Conservation (phyloP, 2,797 vertebrate genomes). For the Kryptolebias ocellatus region DNA sequence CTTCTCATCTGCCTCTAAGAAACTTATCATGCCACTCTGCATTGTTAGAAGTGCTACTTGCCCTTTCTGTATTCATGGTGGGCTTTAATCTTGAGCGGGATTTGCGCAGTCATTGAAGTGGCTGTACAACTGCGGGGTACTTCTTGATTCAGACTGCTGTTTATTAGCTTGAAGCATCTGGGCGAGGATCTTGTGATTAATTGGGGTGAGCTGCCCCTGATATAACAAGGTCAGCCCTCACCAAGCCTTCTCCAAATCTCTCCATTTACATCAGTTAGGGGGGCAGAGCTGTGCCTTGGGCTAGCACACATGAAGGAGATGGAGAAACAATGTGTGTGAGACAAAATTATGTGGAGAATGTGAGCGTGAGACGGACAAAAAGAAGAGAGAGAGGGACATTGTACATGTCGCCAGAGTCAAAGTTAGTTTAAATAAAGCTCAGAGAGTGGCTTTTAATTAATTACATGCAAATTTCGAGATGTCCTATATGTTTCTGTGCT, state of each 20-base stretch:
- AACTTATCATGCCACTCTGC: conserved; percentile 54
- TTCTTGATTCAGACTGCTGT: conserved; percentile 79
- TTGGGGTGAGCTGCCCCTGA: conserved; percentile 89
- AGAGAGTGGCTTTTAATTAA: conserved; percentile 81
- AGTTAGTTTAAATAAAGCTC: conserved; percentile 83
- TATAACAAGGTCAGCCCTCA: conserved; percentile 90
- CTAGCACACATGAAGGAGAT: conserved; percentile 18
- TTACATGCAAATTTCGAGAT: conserved; percentile 89
- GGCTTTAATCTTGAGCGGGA: conserved; percentile 74
- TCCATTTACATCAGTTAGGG: conserved; percentile 94
- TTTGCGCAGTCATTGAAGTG: conserved; percentile 71
- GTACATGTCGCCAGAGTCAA: conserved; percentile 68
- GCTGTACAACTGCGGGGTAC: conserved; percentile 69
- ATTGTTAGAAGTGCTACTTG: conserved; percentile 62
- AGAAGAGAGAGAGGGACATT: conserved; percentile 9
- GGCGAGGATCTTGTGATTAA: conserved; percentile 90
- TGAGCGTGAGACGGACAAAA: conserved; percentile 1
- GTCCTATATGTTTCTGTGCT: conserved; percentile 54
- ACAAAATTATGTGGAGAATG: conserved; percentile 8
- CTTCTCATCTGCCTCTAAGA: conserved; percentile 61
- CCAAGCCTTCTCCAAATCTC: conserved; percentile 75
- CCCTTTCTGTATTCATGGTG: conserved; percentile 50
- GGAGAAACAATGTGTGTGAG: conserved; percentile 22
- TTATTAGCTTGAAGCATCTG: conserved; percentile 91
- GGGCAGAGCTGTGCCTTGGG: conserved; percentile 67